Percentiles rank a stretch among this genome's conserved stretches.
phyloP scores from a whole-genome alignment of 2,113 vertebrate genomes.

The Crypturellus undulatus region DNA sequence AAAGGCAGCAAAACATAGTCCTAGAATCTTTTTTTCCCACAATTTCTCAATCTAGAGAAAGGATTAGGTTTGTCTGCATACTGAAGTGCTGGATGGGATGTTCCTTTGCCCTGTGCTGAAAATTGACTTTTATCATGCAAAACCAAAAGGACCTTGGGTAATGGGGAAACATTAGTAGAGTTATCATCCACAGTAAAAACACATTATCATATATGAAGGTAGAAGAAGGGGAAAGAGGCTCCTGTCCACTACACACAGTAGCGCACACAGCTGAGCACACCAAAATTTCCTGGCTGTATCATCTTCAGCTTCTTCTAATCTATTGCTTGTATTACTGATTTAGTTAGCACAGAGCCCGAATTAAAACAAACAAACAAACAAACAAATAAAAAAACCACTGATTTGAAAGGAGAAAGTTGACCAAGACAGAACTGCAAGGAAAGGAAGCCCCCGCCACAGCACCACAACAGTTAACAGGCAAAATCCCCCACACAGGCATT shows the following conservation, averaged over 20 bases:
- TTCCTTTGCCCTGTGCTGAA: neutral
- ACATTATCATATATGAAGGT: neutral
- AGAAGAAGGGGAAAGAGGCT: neutral
- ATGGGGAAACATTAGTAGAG: neutral
- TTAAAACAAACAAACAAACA: neutral
- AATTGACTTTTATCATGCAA: conserved; percentile 16
- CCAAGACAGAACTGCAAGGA: neutral
- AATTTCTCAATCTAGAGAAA: neutral
- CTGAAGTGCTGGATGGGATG: neutral
- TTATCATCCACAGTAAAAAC: neutral
- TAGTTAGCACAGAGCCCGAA: neutral
- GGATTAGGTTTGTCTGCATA: neutral
- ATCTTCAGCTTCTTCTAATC: neutral
- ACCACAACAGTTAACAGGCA: neutral
- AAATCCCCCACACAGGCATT: accelerated
- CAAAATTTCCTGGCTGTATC: neutral
- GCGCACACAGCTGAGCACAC: neutral
- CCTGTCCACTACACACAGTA: neutral
- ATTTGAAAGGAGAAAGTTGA: neutral
- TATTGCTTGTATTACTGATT: neutral
- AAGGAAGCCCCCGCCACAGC: neutral
- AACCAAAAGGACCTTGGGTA: neutral
- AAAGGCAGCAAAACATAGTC: neutral
- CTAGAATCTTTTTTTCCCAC: neutral
- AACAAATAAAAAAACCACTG: neutral